Percentiles rank a stretch among this genome's conserved stretches.
These are phyloP conservation scores for Drosophila truncata DNA, from an alignment of 1,140 invertebrate genomes.

Conservation along the genomic window DNA sequence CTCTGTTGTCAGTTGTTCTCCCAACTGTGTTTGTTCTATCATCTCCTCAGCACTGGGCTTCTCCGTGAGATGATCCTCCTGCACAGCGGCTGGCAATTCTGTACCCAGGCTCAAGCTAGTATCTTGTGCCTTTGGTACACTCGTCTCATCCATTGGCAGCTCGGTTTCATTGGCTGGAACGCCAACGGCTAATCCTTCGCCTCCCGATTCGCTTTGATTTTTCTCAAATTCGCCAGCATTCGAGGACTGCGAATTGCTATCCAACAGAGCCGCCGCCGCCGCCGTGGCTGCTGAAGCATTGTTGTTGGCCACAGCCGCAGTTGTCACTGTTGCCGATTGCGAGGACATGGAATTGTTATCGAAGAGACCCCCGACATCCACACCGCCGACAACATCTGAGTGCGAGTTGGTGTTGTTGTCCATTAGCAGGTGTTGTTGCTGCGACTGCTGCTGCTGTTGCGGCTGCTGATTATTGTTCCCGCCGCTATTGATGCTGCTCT, in stretches of 20 bases:
- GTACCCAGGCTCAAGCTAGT: slow-evolving; percentile 23
- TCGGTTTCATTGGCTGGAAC: slow-evolving; percentile 28
- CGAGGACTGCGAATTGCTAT: slow-evolving; percentile 80
- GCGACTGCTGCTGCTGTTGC: slow-evolving; percentile 65
- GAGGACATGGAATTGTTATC: slow-evolving; percentile 84
- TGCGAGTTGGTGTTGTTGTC: slow-evolving; percentile 75
- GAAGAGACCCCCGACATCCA: slow-evolving; percentile 73
- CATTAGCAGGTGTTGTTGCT: slow-evolving; percentile 67
- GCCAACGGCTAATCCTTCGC: slow-evolving; percentile 41
- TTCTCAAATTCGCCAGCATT: slow-evolving; percentile 69
- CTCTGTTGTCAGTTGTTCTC: slow-evolving; percentile 22
- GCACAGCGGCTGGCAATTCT: slow-evolving; percentile 22
- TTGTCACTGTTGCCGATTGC: slow-evolving; percentile 63
- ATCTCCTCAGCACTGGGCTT: slow-evolving; percentile 47
- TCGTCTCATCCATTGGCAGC: slow-evolving; percentile 62
- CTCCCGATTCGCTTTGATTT: slow-evolving; percentile 30
- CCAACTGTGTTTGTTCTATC: slow-evolving; percentile 61
- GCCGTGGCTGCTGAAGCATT: slow-evolving; percentile 68
- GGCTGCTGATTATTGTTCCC: slow-evolving; percentile 70
- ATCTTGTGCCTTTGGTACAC: slow-evolving; percentile 63
- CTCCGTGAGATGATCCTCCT: slow-evolving; percentile 31
- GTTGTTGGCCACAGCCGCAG: slow-evolving; percentile 62
- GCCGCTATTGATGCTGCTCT: slow-evolving; percentile 81
- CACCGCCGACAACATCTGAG: slow-evolving; percentile 56
- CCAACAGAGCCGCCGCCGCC: slow-evolving; percentile 72